Evolutionary conservation across 2,797 vertebrate genomes (phyloP).

Genomic region (Cirrhinus molitorella): DNA sequence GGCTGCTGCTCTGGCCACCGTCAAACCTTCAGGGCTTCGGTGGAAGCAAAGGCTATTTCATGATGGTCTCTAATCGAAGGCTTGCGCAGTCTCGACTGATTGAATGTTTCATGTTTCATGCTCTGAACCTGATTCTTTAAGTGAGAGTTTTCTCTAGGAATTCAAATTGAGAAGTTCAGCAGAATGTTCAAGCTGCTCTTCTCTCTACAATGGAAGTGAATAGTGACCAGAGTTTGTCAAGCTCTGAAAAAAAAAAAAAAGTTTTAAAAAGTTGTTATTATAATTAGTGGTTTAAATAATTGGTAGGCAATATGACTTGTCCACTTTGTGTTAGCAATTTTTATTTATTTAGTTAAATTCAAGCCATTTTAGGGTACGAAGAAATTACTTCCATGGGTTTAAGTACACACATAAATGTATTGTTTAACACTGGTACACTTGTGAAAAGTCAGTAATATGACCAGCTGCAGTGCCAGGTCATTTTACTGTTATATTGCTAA

Average conservation of each 20-base stretch:
- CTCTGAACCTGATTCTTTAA: neutral
- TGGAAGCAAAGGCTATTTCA: neutral
- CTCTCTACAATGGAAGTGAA: neutral
- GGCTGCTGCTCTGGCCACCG: constrained; percentile 10
- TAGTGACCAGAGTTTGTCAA: neutral
- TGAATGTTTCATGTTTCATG: constrained; percentile 9
- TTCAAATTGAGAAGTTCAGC: neutral
- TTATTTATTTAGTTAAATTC: too few relatives aligned
- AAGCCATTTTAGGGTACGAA: too few relatives aligned
- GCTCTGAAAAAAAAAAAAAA: neutral
- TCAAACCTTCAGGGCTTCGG: constrained; percentile 5
- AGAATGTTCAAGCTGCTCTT: neutral
- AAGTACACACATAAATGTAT: neutral
- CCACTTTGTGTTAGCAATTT: too few relatives aligned
- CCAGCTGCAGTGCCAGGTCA: neutral
- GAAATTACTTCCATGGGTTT: too few relatives aligned
- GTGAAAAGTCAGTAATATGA: neutral
- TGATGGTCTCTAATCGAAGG: constrained; percentile 2
- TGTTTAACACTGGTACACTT: neutral
- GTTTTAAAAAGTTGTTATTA: neutral
- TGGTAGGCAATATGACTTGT: neutral
- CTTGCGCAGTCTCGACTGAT: neutral
- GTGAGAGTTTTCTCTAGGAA: neutral
- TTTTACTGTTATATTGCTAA: neutral
- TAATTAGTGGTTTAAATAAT: neutral